Evolutionary conservation across 2,888 invertebrate genomes (phyloP), one percentile per base, ranked within the genome.

Genomic region (Suillia variegata): DNA sequence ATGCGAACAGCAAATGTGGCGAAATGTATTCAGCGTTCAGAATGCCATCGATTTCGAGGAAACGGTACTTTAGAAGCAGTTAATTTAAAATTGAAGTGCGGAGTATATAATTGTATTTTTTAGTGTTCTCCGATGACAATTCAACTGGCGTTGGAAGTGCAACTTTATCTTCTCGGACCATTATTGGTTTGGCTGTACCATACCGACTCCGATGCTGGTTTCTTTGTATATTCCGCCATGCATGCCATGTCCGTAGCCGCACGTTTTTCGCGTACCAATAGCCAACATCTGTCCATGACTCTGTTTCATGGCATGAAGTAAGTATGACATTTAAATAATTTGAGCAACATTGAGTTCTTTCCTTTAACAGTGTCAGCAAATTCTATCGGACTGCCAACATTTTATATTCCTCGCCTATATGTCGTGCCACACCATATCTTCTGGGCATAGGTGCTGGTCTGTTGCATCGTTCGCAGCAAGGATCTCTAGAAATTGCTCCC

Each of bases 61-160:
- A 63, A 89, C 89, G 85, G 89, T 89, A 76, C 80, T n/a, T n/a
- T n/a, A n/a, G n/a, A n/a, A n/a, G n/a, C n/a, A n/a, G n/a, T 83
- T 66, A 2, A 1, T 12, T 12, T 10, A 26, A 4, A 17, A 2
- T n/a, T 18, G 18, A 31, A 54, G 24, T 26, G 12, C 51, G 21
- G 3, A 4, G 18, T 15, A 13, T 15, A 15, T 26, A 18, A 6
- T 31, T n/a, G n/a, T n/a, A n/a, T n/a, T 49, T 47, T 8, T 34
- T 18, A 91, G 91, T 92, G 91, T 71, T 90, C 90, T 20, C 87
- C 90, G 1, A 89, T 90, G 80, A 89, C 90, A 0, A 88, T 91
- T 74, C 90, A 90, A 70, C 75, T 91, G 63, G 90, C 91, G 0
- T 73, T 91, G 67, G 91, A 91, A 73, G 87, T 91, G 85, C 91